Base-by-base conservation (phyloP, 2,888 invertebrate species). In the Lottia scabra region DNA sequence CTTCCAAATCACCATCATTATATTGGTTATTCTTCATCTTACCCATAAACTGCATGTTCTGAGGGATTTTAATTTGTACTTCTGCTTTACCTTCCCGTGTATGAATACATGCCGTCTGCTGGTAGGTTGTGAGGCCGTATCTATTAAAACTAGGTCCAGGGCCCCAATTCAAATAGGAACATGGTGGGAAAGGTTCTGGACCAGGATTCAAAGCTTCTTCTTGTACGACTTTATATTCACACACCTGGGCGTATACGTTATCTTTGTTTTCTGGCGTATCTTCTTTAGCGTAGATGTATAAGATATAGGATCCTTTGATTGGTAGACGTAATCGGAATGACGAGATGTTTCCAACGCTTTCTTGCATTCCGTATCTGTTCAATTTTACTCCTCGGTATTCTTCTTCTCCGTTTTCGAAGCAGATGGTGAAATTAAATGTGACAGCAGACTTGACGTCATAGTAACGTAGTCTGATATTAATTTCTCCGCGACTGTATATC, bases 221-320 rank as follows among this genome's bases (percentile, higher is more conserved):
- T 44, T 87, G 86, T 12, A 87, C 84, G 16, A 89, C 84, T 80
- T 88, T 87, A 78, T 89, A 90, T 76, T 90, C 90, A 69, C 89
- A 89, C 15, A 90, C 89, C 71, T 89, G 89, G 46, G 88, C 87
- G 74, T 89, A 90, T 23, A 89, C 87, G 71, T 87, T 87, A 70
- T 89, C 89, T 73, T 87, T 87, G 77, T 83, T 85, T 66, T 85
- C 87, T 56, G 84, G 85, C 2, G 85, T 86, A 78, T 88, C 85
- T 74, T 89, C 88, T 77, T 89, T 89, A 56, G 89, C 90, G 72
- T 89, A 90, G 76, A 90, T 85, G 77, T 88, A 87, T 30, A 90
- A 77, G 65, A 88, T 88, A 81, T 89, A 90, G 19, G 87, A 84
- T 19, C 86, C 89, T 43, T 82, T 78, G 67, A 83, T 79, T 15